Evolutionary conservation across 2,888 invertebrate genomes (phyloP), one percentile per base, ranked within the genome.

Genomic region (Amblyjoppa fuscipennis): DNA sequence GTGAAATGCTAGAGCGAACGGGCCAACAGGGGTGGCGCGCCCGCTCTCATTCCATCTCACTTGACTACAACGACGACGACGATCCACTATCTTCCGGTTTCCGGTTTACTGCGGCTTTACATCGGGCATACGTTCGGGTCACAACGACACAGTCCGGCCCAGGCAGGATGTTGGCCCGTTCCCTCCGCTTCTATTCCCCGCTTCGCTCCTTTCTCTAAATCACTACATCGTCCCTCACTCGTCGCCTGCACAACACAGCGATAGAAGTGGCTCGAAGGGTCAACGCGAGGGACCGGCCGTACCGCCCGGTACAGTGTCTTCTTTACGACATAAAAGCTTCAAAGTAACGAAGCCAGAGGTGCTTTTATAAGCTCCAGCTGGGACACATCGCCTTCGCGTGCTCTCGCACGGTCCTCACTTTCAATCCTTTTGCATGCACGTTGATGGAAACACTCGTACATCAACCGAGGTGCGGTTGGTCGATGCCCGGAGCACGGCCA

Each of bases 61-160:
- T 66, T 28, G 59, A 68, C 61, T 31, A 59, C 45, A 49, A 71
- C 66, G 66, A 20, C 73, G 68, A 83, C 78, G 78, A 78, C 73
- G 73, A 78, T 66, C 66, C 76, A 77, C 71, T 61, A 59, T 73
- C 74, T 79, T 45, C 59, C 74, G 69, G 69, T 51, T 74, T 79
- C 83, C 69, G 74, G 61, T 79, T 83, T 75, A 74, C 78, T 79
- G 78, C 25, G 69, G 64, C 78, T 83, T 74, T 53, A 64, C 78
- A 75, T 49, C 56, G 51, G 71, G 71, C 78, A 64, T 79, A 83
- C 74, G 74, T 73, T 79, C 73, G 45, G 41, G 28, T 51, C n/a
- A 34, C 73, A 49, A 16, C 28, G 20, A 34, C 61, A 38, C 34
- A 34, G 59, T 28, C n/a, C 20, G 28, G 3, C 53, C 9, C 51